Conservation (phyloP, 2,113 vertebrate genomes). For the Hyperoodon ampullatus region DNA sequence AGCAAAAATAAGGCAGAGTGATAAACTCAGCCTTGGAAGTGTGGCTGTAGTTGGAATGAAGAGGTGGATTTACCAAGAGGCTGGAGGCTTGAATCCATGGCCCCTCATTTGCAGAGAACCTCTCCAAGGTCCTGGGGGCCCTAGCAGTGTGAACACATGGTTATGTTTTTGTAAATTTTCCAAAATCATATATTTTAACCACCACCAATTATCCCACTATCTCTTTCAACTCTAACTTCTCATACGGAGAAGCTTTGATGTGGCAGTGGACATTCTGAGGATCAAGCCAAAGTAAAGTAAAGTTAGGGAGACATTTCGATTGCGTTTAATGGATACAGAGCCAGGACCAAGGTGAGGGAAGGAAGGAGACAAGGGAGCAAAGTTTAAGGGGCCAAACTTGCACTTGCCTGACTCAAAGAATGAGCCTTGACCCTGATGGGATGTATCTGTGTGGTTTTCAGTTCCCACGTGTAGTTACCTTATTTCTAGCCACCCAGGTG, state of each 20-base stretch:
- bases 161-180: neutral
- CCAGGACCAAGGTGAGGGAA: neutral
- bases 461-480: neutral
- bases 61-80: neutral
- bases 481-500: neutral
- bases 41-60: rapidly evolving
- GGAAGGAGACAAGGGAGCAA: neutral
- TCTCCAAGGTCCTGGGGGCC: neutral
- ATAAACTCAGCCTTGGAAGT: neutral
- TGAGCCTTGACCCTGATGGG: neutral
- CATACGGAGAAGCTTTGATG: neutral
- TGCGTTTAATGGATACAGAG: neutral
- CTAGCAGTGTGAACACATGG: too few species aligned
- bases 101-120: neutral
- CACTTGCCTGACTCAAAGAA: neutral
- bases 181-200: neutral
- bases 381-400: neutral
- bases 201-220: neutral
- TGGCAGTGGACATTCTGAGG: neutral
- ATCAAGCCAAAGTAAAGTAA: neutral
- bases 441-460: neutral
- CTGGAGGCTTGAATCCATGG: neutral
- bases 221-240: neutral
- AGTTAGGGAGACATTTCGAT: neutral
- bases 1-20: neutral